Conservation (phyloP, 2,888 invertebrate species). For the Cosmopolites sordidus region DNA sequence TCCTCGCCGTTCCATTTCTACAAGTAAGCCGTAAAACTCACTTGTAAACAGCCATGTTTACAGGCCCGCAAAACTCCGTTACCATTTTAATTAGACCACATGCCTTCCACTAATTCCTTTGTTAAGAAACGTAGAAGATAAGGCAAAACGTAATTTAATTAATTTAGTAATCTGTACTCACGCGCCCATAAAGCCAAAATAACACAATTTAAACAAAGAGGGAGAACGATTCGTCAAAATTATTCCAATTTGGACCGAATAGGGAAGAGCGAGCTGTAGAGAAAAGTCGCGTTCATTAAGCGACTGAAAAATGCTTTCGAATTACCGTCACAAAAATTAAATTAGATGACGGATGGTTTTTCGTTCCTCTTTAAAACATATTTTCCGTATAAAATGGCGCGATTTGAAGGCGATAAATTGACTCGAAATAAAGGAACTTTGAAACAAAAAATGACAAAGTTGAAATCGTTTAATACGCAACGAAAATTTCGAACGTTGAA, state of each 20-base stretch:
- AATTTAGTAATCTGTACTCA: constrained; percentile 15
- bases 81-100: constrained; percentile 9
- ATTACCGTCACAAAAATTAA: constrained; percentile 7
- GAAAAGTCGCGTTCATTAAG: constrained; percentile 20
- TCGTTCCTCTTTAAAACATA: constrained; percentile 4
- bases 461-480: no score
- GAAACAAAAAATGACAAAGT: no score
- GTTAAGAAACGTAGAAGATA: constrained; percentile 16
- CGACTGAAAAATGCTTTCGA: constrained; percentile 11
- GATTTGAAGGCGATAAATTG: neutral
- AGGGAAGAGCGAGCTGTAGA: constrained; percentile 3
- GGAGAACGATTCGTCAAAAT: constrained; percentile 26
- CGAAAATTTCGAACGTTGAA: no score
- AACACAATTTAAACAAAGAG: constrained; percentile 15
- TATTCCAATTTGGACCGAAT: constrained; percentile 23
- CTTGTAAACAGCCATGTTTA: neutral
- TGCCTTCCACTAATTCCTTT: constrained; percentile 12
- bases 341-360: constrained; percentile 3
- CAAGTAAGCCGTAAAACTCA: neutral
- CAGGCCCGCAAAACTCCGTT: neutral
- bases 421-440: neutral
- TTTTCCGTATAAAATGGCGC: neutral
- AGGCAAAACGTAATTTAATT: constrained; percentile 16
- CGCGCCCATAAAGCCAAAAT: constrained; percentile 13
- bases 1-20: no score